phyloP scores from a whole-genome alignment of 2,113 vertebrate species.

The Dromas ardeola region DNA sequence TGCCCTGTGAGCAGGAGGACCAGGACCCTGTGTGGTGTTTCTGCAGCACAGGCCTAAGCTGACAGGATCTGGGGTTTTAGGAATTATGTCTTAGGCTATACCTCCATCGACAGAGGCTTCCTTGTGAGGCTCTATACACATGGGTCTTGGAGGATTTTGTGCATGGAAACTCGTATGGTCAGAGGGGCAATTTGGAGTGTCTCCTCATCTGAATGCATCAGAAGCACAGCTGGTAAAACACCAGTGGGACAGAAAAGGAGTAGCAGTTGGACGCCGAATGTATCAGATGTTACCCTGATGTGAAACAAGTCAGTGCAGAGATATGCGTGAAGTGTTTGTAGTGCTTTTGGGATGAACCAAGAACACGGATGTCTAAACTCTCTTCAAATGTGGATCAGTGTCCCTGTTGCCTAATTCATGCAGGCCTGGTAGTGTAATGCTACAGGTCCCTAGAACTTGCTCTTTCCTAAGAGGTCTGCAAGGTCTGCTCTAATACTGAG shows the following conservation, averaged over 20 bases:
- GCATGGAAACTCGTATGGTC: fast-evolving
- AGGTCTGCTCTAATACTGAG: not conserved
- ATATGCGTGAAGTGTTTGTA: not conserved
- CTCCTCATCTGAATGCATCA: not conserved
- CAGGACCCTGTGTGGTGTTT: not conserved
- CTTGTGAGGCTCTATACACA: fast-evolving
- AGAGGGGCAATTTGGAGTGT: not conserved
- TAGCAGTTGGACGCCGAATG: not conserved
- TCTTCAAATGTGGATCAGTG: not conserved
- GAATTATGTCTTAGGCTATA: not conserved
- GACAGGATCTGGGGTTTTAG: not conserved
- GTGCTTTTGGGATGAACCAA: not conserved
- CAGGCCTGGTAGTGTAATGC: not conserved
- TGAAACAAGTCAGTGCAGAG: not conserved
- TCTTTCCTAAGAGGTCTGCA: not conserved
- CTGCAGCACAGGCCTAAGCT: not conserved
- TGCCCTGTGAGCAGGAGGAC: not conserved
- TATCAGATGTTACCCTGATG: not conserved
- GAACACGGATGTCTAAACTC: not conserved
- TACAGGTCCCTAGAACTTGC: not conserved
- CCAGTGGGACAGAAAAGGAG: not conserved
- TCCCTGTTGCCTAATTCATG: not conserved
- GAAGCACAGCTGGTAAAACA: not conserved
- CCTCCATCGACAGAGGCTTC: not conserved
- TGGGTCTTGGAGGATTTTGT: not conserved